Percentiles rank a stretch among this genome's conserved stretches.
Evolutionary conservation across 2,797 vertebrate species (phyloP).

Genomic region (Gallirallus australis): DNA sequence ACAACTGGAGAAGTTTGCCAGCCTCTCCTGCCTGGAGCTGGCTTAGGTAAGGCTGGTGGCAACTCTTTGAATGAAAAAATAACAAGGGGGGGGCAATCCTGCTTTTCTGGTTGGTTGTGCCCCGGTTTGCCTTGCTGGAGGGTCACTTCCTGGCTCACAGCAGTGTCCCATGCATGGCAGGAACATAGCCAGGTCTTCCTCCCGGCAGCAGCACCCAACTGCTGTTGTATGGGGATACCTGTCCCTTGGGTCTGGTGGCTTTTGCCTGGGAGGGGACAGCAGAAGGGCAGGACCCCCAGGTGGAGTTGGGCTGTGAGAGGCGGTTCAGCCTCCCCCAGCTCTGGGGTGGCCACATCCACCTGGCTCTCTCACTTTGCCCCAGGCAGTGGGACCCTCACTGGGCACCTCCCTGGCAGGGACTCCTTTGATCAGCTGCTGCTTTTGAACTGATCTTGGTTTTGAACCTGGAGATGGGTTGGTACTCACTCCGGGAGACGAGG

Average conservation of each 20-base stretch:
- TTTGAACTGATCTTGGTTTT: background rate
- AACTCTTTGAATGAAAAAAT: slow-evolving; percentile 11
- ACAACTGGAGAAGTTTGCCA: rapidly evolving
- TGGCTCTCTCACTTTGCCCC: rapidly evolving
- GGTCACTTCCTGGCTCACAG: background rate
- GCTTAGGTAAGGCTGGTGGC: background rate
- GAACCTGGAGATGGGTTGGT: background rate
- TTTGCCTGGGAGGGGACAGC: background rate
- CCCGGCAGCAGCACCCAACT: background rate
- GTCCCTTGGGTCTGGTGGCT: background rate
- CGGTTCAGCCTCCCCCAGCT: background rate
- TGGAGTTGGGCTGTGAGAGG: background rate
- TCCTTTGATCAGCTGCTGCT: background rate
- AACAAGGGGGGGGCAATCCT: background rate
- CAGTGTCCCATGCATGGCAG: rapidly evolving
- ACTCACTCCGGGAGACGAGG: rapidly evolving
- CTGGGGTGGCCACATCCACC: background rate
- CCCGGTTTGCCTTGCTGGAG: background rate
- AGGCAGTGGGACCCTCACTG: rapidly evolving
- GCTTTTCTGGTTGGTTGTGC: background rate
- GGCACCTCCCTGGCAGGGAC: background rate
- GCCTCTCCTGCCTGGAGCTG: background rate
- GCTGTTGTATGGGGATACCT: rapidly evolving
- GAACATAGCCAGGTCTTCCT: background rate
- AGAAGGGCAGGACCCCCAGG: rapidly evolving